A percentile compares a stretch with the other conserved stretches of the same genome.
phyloP scores from a whole-genome alignment of 2,888 invertebrate species.

The Hydrotaea diabolus region DNA sequence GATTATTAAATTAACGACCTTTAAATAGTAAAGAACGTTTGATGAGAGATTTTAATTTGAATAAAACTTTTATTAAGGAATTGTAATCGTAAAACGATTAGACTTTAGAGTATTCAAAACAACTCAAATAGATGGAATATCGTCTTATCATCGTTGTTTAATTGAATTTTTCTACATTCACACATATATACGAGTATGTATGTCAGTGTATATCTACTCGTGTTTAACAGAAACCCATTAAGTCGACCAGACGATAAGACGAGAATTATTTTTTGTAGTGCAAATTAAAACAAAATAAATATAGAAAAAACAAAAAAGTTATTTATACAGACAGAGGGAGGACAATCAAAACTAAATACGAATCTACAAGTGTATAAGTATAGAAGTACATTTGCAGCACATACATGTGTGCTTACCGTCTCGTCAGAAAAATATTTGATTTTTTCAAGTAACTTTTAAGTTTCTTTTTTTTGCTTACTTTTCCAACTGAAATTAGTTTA shows the following conservation, averaged over 20 bases:
- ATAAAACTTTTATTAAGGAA: neutral
- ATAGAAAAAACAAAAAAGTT: neutral
- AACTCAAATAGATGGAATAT: neutral
- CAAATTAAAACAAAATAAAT: too few species aligned
- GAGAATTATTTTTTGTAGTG: neutral
- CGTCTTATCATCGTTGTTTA: neutral
- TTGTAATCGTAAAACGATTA: neutral
- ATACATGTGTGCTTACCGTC: neutral
- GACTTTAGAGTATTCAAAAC: neutral
- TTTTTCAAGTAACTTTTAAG: neutral
- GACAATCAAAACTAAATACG: neutral
- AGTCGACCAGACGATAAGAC: conserved; percentile 10
- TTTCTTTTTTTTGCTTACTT: neutral
- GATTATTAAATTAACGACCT: too few species aligned
- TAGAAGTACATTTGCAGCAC: neutral
- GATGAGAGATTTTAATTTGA: neutral
- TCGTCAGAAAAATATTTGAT: neutral
- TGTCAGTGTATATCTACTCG: neutral
- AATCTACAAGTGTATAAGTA: neutral
- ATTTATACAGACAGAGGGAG: neutral
- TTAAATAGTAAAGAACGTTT: neutral
- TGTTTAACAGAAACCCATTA: neutral
- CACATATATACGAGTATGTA: neutral
- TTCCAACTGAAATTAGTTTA: conserved; percentile 25
- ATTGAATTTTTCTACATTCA: neutral